Conservation (phyloP, 2,113 vertebrate species). For the Muntiacus muntjak region DNA sequence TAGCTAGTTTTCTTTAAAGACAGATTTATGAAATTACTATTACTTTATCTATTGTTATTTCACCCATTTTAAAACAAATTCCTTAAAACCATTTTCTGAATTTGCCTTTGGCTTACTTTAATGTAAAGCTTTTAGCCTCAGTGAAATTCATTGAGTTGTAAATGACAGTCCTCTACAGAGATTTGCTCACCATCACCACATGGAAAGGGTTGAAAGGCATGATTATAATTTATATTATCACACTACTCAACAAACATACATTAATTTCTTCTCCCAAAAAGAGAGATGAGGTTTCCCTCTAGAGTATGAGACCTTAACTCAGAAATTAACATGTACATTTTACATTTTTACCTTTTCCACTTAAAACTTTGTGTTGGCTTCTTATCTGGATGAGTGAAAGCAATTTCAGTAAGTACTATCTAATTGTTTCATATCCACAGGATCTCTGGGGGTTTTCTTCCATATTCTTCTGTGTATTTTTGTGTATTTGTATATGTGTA, state of each 20-base stretch:
- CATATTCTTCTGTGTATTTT: background rate
- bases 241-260: background rate
- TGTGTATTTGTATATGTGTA: background rate
- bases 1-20: background rate
- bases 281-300: background rate
- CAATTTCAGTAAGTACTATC: background rate
- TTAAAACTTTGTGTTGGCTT: background rate
- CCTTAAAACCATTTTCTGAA: constrained; percentile 33
- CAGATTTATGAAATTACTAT: constrained; percentile 13
- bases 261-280: constrained; percentile 10
- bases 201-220: background rate
- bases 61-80: constrained; percentile 8
- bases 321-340: background rate
- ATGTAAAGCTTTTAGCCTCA: constrained; percentile 33
- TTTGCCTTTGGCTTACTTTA: constrained; percentile 24
- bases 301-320: background rate
- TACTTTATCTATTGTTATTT: constrained; percentile 41
- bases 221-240: background rate
- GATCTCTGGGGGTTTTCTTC: background rate
- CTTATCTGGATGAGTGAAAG: constrained; percentile 6
- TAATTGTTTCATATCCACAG: background rate
- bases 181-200: background rate
- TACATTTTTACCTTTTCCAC: background rate
- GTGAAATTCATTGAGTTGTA: background rate
- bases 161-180: background rate